A percentile compares a stretch with the other conserved stretches of the same genome.
Conservation (phyloP, 2,797 vertebrate genomes). For the Trichosurus vulpecula region DNA sequence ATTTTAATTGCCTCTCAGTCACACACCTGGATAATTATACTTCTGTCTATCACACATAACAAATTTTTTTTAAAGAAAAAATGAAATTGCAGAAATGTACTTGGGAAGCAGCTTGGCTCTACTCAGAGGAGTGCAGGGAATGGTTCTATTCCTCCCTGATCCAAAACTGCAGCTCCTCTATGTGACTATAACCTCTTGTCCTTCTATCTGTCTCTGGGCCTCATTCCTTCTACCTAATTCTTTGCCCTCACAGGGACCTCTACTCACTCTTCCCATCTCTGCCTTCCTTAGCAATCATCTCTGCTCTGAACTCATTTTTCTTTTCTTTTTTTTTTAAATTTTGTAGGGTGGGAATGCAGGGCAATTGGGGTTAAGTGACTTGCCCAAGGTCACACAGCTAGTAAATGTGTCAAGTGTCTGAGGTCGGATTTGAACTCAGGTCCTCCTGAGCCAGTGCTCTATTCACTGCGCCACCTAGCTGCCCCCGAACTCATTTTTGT, state of each 20-base stretch:
- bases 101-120: not conserved
- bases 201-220: not conserved
- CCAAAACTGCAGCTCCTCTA: not conserved
- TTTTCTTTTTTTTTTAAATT: too few species aligned
- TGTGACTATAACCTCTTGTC: not conserved
- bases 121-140: not conserved
- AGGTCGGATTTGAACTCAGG: too few species aligned
- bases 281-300: not conserved
- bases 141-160: not conserved
- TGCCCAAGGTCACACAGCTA: too few species aligned
- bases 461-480: too few species aligned
- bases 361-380: too few species aligned
- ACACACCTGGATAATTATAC: not conserved
- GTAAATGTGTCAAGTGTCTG: too few species aligned
- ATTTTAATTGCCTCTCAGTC: not conserved
- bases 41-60: not conserved
- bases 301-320: not conserved
- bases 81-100: not conserved
- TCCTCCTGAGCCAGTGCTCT: too few species aligned
- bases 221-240: not conserved
- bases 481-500: not conserved
- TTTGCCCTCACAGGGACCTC: not conserved
- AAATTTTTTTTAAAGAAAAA: not conserved
- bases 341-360: too few species aligned
- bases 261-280: not conserved